A percentile compares a stretch with the other conserved stretches of the same genome.
Evolutionary conservation across 2,797 vertebrate species (phyloP).

Genomic region (Xiphophorus birchmanni): DNA sequence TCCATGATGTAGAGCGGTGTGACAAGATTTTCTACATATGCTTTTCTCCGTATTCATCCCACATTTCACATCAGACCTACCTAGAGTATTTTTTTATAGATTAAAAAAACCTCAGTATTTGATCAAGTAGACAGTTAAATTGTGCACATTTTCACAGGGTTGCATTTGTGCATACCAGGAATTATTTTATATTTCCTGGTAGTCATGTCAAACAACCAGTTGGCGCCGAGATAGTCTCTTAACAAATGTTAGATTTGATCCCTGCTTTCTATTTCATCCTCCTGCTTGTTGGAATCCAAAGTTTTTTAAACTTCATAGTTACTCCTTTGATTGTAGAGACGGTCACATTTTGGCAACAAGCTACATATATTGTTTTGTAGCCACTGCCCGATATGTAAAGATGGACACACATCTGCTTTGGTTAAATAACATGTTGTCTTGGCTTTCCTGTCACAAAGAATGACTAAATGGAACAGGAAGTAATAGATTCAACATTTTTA

Average conservation of each 20-base stretch:
- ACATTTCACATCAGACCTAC: not conserved
- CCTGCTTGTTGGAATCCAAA: not conserved
- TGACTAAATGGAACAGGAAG: not conserved
- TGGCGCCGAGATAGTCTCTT: not conserved
- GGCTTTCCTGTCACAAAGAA: too few relatives aligned
- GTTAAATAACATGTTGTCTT: not conserved
- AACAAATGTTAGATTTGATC: not conserved
- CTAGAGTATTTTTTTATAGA: not conserved
- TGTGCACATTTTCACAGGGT: too few relatives aligned
- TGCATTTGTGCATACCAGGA: not conserved
- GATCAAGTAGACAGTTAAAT: not conserved
- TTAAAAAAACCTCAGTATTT: not conserved
- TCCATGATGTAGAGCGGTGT: not conserved
- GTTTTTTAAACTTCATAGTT: not conserved
- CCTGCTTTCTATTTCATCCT: not conserved
- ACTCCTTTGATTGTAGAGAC: not conserved
- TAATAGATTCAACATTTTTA: not conserved
- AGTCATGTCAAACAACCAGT: not conserved
- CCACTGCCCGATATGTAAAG: not conserved
- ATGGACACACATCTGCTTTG: not conserved
- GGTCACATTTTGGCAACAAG: not conserved
- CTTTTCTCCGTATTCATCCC: not conserved
- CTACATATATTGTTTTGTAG: not conserved
- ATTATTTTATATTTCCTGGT: not conserved
- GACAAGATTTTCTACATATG: not conserved